phyloP scores from a whole-genome alignment of 2,888 invertebrate species.

The Leptinotarsa peninsularis region DNA sequence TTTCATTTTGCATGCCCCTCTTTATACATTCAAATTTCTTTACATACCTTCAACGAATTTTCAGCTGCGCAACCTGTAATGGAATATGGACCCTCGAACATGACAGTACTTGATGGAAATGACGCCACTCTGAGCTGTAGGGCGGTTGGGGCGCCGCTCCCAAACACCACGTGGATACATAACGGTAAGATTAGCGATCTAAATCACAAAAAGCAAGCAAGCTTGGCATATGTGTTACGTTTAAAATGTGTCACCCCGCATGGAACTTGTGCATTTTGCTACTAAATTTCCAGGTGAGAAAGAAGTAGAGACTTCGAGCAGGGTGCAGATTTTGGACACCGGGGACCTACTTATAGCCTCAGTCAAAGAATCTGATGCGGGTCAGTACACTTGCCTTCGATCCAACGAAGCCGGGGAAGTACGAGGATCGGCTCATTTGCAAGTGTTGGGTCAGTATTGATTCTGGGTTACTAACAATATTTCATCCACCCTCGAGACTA shows the following conservation, averaged over 20 bases:
- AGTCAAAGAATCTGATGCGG: conserved; percentile 85
- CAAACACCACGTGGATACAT: conserved; percentile 91
- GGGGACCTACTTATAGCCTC: conserved; percentile 91
- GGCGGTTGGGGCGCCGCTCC: conserved; percentile 90
- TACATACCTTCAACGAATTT: conserved; percentile 23
- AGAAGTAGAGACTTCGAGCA: conserved; percentile 76
- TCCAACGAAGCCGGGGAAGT: conserved; percentile 91
- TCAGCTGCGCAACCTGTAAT: conserved; percentile 87
- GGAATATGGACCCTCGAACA: conserved; percentile 85
- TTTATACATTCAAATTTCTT: background rate
- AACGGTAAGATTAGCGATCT: conserved; percentile 76
- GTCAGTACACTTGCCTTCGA: conserved; percentile 89
- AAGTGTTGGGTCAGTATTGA: conserved; percentile 79
- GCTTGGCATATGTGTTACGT: conserved; percentile 32
- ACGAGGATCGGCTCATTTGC: conserved; percentile 83
- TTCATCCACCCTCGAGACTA: background rate
- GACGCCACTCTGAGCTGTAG: conserved; percentile 90
- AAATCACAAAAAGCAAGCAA: conserved; percentile 13
- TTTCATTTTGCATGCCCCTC: conserved; percentile 9
- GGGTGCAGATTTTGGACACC: conserved; percentile 86
- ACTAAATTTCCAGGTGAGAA: conserved; percentile 68
- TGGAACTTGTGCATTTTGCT: conserved; percentile 42
- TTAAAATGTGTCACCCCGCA: conserved; percentile 26
- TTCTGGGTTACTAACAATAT: conserved; percentile 9
- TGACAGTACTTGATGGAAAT: conserved; percentile 92